phyloP scores from a whole-genome alignment of 2,888 invertebrate genomes.

The Watsonalla cultraria region DNA sequence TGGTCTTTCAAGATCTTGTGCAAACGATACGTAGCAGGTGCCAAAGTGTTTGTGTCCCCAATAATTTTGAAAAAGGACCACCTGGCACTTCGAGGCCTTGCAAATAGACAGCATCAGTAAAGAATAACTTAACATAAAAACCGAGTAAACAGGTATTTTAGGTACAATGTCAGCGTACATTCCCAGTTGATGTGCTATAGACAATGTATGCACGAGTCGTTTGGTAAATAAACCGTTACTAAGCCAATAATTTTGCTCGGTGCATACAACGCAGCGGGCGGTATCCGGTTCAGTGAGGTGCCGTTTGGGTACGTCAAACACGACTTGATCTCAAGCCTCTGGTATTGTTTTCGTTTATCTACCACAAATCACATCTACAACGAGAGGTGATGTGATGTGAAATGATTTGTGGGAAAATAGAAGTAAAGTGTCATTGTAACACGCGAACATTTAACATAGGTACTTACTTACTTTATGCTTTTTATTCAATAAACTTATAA shows the following conservation, averaged over 20 bases:
- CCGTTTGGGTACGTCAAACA: background rate
- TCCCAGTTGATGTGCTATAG: slow-evolving; percentile 3
- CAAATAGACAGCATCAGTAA: slow-evolving; percentile 13
- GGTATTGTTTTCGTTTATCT: too few species aligned
- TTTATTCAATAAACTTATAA: too few species aligned
- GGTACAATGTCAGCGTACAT: slow-evolving; percentile 8
- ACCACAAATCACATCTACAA: too few species aligned
- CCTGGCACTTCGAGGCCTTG: slow-evolving; percentile 19
- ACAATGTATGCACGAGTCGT: slow-evolving; percentile 10
- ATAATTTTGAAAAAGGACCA: slow-evolving; percentile 28
- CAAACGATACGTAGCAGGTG: slow-evolving; percentile 42
- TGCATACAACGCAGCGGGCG: slow-evolving; percentile 9
- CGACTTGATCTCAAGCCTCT: background rate
- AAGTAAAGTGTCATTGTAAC: too few species aligned
- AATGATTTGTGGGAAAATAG: too few species aligned
- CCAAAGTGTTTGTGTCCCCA: slow-evolving; percentile 29
- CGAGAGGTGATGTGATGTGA: too few species aligned
- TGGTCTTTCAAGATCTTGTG: slow-evolving; percentile 49
- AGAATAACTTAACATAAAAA: slow-evolving; percentile 11
- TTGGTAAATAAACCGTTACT: slow-evolving; percentile 15
- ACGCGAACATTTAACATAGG: too few species aligned
- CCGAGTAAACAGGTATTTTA: slow-evolving; percentile 5
- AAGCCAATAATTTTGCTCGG: slow-evolving; percentile 3
- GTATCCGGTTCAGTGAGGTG: slow-evolving; percentile 7
- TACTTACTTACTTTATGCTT: too few species aligned